Conservation (phyloP, 2,888 invertebrate species). For the Caenorhabditis sinica region DNA sequence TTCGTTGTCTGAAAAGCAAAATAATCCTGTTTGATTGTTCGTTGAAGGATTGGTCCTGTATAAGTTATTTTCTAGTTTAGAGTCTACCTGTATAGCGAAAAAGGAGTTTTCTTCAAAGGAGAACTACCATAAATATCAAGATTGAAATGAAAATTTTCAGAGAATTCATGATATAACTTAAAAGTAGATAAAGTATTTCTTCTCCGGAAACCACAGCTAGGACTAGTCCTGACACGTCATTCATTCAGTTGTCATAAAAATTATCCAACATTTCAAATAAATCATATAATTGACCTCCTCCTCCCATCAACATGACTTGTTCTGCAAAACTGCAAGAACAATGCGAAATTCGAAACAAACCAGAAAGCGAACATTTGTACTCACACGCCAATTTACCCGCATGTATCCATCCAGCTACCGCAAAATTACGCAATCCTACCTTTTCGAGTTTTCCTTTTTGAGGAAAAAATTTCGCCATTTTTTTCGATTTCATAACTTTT, state of each 20-base stretch:
- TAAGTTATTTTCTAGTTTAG: too few species aligned
- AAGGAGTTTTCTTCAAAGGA: too few species aligned
- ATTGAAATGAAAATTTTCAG: too few species aligned
- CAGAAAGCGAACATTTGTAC: slow-evolving; percentile 4
- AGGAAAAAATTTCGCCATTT: slow-evolving; percentile 7
- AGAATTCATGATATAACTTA: too few species aligned
- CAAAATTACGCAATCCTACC: slow-evolving; percentile 42
- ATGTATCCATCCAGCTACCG: slow-evolving; percentile 15
- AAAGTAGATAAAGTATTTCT: not conserved
- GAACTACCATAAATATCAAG: too few species aligned
- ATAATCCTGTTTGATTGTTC: too few species aligned
- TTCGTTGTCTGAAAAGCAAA: not conserved
- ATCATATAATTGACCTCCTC: slow-evolving; percentile 46
- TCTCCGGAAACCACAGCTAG: not conserved
- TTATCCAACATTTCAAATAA: not conserved
- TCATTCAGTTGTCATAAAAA: slow-evolving; percentile 8
- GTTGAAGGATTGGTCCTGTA: too few species aligned
- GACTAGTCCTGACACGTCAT: not conserved
- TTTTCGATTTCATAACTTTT: slow-evolving; percentile 26
- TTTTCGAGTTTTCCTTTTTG: not conserved
- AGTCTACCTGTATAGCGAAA: too few species aligned
- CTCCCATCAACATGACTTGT: not conserved
- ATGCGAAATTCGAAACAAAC: slow-evolving; percentile 21
- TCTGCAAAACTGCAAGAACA: slow-evolving; percentile 27
- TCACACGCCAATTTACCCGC: slow-evolving; percentile 25